Evolutionary conservation across 2,888 invertebrate genomes (phyloP), one percentile per base, ranked within the genome.

Genomic region (Acrocyrtus sp.): DNA sequence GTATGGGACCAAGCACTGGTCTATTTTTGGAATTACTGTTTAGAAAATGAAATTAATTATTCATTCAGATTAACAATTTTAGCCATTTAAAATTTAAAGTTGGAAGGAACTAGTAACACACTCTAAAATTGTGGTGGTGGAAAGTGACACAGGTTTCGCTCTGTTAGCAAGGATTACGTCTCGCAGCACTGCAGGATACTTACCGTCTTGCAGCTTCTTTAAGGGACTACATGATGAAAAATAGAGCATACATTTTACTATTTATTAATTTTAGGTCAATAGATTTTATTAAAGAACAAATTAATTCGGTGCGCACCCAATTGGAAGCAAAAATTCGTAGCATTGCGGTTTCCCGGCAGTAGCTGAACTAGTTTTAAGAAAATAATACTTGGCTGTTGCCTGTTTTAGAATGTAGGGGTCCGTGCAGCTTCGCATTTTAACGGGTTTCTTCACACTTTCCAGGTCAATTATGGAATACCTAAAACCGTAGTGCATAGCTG

Each of bases 271-370:
- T n/a, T n/a, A n/a, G n/a, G n/a, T n/a, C n/a, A n/a, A n/a, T n/a
- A n/a, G n/a, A n/a, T n/a, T n/a, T n/a, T n/a, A n/a, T n/a, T n/a
- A n/a, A n/a, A n/a, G n/a, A n/a, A n/a, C n/a, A n/a, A n/a, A n/a
- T n/a, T n/a, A n/a, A n/a, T n/a, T n/a, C n/a, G 43, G 12, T 10
- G 10, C 19, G n/a, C 63, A 74, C 74, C 74, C 74, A 24, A 74
- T 67, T 1, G 74, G 68, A 50, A 74, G 34, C 0, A 74, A 58
- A 53, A 56, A 74, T 34, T 74, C 62, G 21, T 67, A 66, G 26
- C 27, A 66, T n/a, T 43, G 26, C 24, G 26, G 27, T 19, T 57
- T n/a, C 43, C 27, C 24, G 39, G 24, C 29, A 24, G 19, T 0
- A n/a, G 10, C 60, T 12, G 1, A 3, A 26, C 29, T 60, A 6